Evolutionary conservation across 1,140 invertebrate genomes (phyloP), one percentile per base, ranked within the genome.

Genomic region (Papilio aristodemus): DNA sequence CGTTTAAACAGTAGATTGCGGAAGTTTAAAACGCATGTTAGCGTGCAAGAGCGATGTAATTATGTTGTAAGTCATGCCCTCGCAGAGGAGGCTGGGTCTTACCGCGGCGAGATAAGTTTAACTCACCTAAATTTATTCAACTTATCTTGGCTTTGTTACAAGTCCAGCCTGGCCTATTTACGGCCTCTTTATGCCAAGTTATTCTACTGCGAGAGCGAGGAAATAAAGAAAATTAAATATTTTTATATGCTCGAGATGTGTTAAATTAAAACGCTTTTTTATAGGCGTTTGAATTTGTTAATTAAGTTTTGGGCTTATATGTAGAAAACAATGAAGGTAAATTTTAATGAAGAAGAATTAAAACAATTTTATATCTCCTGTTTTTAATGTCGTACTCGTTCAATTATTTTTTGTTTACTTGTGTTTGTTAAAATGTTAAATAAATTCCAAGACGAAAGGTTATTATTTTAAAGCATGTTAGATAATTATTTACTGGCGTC

Each of bases 101-200:
- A 25, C n/a, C 46, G 46, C 4, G 17, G 46, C n/a, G n/a, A 66
- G 63, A 66, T 66, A 41, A 66, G 39, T 66, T 17, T 50, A 66
- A 17, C 43, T 50, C 25, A 17, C 14, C 25, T 46, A 37, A 66
- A 66, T 66, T 50, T 66, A 66, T 66, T 50, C 41, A 50, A 66
- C 25, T 66, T 66, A 66, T 66, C 63, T 66, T 66, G 63, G 63
- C 63, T 66, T 50, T 50, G 63, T 66, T 50, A 66, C 63, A 66
- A 66, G 25, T 66, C 63, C 50, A 50, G 63, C 27, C 41, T 46
- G 41, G 25, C 63, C 63, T 66, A 27, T 66, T 66, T 66, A 66
- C 63, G 41, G n/a, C 63, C 63, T 66, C 39, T 46, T 66, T 50
- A 46, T 27, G 37, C 37, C 32, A 66, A 50, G 7, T 66, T 66